phyloP scores from a whole-genome alignment of 1,140 invertebrate genomes.

The Augochlora pura region DNA sequence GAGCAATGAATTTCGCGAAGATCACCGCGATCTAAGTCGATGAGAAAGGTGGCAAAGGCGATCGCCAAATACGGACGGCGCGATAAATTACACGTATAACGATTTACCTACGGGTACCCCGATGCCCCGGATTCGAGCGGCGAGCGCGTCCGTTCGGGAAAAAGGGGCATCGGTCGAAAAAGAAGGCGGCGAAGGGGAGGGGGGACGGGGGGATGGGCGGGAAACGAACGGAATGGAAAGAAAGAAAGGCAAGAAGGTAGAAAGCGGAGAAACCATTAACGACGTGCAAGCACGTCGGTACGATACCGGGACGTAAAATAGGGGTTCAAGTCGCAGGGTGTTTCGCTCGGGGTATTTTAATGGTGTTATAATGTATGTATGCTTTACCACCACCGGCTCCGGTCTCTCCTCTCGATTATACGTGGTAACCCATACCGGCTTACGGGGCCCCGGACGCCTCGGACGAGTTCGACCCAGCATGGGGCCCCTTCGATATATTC shows the following conservation, averaged over 20 bases:
- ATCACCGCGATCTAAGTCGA: neutral
- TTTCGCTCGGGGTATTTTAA: constrained; percentile 74
- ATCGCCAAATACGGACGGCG: neutral
- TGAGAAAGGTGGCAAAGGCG: neutral
- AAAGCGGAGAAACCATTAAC: constrained; percentile 54
- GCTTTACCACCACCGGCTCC: constrained; percentile 71
- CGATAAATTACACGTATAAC: constrained; percentile 6
- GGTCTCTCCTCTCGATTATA: constrained; percentile 48
- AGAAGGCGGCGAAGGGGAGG: neutral
- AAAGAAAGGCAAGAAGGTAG: neutral
- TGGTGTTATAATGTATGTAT: constrained; percentile 79
- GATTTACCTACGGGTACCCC: neutral
- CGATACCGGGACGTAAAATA: constrained; percentile 60
- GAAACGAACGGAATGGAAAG: neutral
- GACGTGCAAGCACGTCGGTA: constrained; percentile 55
- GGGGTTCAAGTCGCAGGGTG: constrained; percentile 55
- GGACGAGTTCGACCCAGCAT: constrained; percentile 75
- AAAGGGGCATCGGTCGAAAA: neutral
- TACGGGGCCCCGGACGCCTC: constrained; percentile 61
- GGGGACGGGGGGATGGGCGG: neutral
- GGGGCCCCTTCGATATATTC: constrained; percentile 77
- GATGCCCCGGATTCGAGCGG: constrained; percentile 3
- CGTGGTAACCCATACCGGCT: constrained; percentile 44
- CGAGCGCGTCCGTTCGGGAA: neutral
- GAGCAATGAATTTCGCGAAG: too few species aligned